phyloP scores from a whole-genome alignment of 2,113 vertebrate genomes.

The Colaptes auratus region DNA sequence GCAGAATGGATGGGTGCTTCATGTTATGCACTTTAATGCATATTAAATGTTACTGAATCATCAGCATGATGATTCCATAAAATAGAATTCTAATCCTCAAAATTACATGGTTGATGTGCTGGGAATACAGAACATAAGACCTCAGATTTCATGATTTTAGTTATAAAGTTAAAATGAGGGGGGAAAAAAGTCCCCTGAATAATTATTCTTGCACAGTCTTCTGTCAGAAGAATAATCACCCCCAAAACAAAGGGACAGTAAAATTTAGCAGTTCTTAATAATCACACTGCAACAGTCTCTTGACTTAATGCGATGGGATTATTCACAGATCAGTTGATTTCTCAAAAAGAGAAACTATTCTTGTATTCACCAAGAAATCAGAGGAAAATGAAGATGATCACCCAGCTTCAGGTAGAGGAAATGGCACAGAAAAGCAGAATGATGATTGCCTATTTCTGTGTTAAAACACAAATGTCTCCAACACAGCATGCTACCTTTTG shows the following conservation, averaged over 20 bases:
- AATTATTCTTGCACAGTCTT: background rate
- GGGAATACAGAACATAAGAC: background rate
- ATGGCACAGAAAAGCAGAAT: background rate
- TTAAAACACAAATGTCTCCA: background rate
- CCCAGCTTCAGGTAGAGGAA: constrained; percentile 7
- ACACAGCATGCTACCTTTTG: background rate
- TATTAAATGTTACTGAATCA: background rate
- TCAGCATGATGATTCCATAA: background rate
- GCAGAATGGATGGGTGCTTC: background rate
- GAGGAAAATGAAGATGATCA: background rate
- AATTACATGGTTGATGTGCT: background rate
- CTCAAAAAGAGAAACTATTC: background rate
- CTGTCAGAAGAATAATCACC: background rate
- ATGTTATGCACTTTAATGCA: background rate
- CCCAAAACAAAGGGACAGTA: background rate
- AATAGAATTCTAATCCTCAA: background rate
- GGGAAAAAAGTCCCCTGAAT: background rate
- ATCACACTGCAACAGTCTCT: background rate
- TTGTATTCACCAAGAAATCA: background rate
- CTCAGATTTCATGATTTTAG: background rate
- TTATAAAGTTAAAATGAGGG: background rate
- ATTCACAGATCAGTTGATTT: constrained; percentile 28
- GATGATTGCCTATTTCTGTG: background rate
- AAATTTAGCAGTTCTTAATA: constrained; percentile 1
- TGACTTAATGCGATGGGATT: constrained; percentile 8